phyloP scores from a whole-genome alignment of 2,797 vertebrate genomes.

The Anisognathus igniventris region DNA sequence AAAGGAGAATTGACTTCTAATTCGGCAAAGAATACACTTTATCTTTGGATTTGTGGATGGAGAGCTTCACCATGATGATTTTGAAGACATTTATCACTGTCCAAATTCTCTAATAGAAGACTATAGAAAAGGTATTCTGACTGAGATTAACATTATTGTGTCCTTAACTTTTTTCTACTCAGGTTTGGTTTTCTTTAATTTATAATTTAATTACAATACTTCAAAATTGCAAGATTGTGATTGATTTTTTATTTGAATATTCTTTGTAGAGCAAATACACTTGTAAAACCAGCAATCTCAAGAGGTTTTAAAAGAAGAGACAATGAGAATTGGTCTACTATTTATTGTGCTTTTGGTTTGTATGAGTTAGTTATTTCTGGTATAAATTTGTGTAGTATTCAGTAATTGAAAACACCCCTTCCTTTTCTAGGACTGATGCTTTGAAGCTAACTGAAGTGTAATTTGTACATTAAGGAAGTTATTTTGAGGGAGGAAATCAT shows the following conservation, averaged over 20 bases:
- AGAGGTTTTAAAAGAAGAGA: not conserved
- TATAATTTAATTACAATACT: not conserved
- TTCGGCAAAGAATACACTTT: not conserved
- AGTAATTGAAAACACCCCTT: not conserved
- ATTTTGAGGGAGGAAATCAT: not conserved
- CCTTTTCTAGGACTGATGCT: not conserved
- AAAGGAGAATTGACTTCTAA: not conserved
- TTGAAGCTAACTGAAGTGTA: not conserved
- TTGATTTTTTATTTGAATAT: not conserved
- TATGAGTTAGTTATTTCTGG: not conserved
- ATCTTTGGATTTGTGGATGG: not conserved
- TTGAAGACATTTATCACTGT: not conserved
- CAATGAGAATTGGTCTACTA: not conserved
- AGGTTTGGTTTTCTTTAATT: not conserved
- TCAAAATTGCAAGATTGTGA: not conserved
- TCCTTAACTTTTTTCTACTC: not conserved
- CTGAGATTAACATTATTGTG: not conserved
- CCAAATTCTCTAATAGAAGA: not conserved
- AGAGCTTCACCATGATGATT: not conserved
- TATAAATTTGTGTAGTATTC: not conserved
- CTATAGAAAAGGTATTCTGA: not conserved
- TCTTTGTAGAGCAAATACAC: not conserved
- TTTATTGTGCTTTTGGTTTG: not conserved
- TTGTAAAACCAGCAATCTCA: not conserved
- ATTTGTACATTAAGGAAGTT: not conserved